Evolutionary conservation across 2,113 vertebrate genomes (phyloP).

Genomic region (Vidua chalybeata): DNA sequence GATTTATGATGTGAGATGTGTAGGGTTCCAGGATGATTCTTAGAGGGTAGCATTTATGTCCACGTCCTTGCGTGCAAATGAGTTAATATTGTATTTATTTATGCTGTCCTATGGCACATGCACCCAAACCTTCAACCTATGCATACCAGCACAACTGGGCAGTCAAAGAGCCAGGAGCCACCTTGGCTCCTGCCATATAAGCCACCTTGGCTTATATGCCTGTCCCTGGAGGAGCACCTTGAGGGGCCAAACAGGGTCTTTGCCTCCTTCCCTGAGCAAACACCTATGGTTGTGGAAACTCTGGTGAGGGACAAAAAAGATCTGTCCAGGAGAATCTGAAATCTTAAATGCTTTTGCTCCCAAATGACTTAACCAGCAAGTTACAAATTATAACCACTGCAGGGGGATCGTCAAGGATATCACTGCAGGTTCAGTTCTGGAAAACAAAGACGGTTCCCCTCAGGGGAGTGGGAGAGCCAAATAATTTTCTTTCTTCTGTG

Average conservation of each 20-base stretch:
- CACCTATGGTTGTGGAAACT: background rate
- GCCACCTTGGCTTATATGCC: rapidly evolving
- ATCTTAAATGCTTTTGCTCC: background rate
- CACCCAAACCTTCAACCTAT: background rate
- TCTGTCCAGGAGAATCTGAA: background rate
- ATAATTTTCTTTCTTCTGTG: background rate
- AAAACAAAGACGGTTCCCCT: background rate
- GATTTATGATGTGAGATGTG: background rate
- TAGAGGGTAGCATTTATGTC: background rate
- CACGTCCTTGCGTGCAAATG: background rate
- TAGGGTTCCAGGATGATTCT: background rate
- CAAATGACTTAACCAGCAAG: background rate
- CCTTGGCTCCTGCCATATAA: background rate
- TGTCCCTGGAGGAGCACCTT: rapidly evolving
- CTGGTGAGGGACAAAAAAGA: background rate
- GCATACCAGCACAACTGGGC: background rate
- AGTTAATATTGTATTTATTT: background rate
- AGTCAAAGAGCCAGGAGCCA: background rate
- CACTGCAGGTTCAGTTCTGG: background rate
- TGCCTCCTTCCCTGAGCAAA: background rate
- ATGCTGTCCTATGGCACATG: background rate
- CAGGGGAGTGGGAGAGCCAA: background rate
- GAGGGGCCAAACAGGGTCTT: background rate
- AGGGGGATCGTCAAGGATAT: background rate
- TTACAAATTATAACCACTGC: background rate